Conservation (phyloP, 2,888 invertebrate species). For the Pseudococcus jackbeardsleyi region DNA sequence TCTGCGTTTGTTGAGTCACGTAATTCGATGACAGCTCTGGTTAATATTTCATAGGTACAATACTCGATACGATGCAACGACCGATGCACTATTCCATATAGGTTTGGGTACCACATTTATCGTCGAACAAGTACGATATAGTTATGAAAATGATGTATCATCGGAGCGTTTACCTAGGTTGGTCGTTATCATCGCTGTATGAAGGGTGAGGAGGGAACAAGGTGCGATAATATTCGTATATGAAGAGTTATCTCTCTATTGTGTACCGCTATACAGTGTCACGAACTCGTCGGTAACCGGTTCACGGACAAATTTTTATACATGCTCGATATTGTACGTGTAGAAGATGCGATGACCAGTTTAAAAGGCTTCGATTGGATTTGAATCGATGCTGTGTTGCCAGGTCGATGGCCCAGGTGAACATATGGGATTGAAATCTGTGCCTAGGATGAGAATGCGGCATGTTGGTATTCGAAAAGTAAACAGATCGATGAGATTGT, state of each 20-base stretch:
- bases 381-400: neutral
- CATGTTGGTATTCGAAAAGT: neutral
- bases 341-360: neutral
- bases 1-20: neutral
- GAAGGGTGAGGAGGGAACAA: neutral
- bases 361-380: neutral
- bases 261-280: slow-evolving; percentile 19
- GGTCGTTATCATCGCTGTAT: neutral
- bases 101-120: neutral
- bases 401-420: neutral
- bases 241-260: neutral
- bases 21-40: slow-evolving; percentile 21
- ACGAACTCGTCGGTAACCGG: slow-evolving; percentile 24
- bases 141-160: slow-evolving; percentile 32
- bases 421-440: neutral
- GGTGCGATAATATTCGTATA: slow-evolving; percentile 16
- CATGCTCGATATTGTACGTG: neutral
- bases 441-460: neutral
- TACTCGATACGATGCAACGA: neutral
- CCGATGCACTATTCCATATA: neutral
- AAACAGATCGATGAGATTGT: neutral
- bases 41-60: slow-evolving; percentile 11
- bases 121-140: neutral
- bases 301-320: slow-evolving; percentile 14
- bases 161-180: neutral